These are phyloP conservation scores for Dryocosmus kuriphilus DNA, from an alignment of 2,888 invertebrate genomes.

Conservation along the genomic window DNA sequence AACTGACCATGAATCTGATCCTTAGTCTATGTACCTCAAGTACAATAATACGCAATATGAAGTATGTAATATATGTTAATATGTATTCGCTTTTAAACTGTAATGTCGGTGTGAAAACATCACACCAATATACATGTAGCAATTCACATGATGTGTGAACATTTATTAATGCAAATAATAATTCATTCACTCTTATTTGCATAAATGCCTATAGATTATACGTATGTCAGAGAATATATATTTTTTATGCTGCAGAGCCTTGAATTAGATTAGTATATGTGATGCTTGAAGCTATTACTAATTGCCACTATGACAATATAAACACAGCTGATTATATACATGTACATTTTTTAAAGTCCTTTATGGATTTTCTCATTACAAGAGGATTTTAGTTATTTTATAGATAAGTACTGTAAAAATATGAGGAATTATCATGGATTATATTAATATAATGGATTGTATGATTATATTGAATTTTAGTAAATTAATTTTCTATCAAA, in stretches of 20 bases:
- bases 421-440: not conserved
- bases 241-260: not conserved
- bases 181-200: not conserved
- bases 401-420: not conserved
- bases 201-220: not conserved
- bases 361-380: not conserved
- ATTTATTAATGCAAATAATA: not conserved
- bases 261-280: constrained; percentile 10
- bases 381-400: not conserved
- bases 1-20: too few relatives aligned
- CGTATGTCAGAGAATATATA: not conserved
- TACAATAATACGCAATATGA: too few relatives aligned
- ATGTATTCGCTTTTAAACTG: too few relatives aligned
- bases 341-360: not conserved
- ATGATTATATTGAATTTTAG: too few relatives aligned
- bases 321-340: constrained; percentile 18
- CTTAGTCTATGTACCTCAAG: too few relatives aligned
- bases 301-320: constrained; percentile 3
- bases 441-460: too few relatives aligned
- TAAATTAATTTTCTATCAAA: too few relatives aligned
- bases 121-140: not conserved
- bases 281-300: constrained; percentile 3
- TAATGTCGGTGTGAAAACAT: too few relatives aligned
- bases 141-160: not conserved
- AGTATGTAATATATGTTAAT: too few relatives aligned